Evolutionary conservation across 2,797 vertebrate genomes (phyloP).

Genomic region (Microtus agrestis): DNA sequence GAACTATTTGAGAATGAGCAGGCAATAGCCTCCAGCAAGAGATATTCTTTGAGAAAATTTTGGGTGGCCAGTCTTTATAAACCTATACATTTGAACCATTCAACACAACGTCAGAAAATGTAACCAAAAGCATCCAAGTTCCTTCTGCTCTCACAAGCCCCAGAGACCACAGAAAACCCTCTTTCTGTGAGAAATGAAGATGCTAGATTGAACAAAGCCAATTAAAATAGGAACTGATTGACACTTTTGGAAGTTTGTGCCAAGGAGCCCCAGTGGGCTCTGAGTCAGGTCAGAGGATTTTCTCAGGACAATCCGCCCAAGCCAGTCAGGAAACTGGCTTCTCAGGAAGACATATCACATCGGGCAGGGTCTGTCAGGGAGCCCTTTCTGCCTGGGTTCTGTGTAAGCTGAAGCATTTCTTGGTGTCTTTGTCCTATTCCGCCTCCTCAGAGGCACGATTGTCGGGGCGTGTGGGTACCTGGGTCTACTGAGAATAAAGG

Average conservation of each 20-base stretch:
- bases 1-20: not conserved
- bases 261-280: not conserved
- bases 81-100: not conserved
- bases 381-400: not conserved
- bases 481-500: not conserved
- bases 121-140: not conserved
- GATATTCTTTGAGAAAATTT: not conserved
- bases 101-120: not conserved
- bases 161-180: not conserved
- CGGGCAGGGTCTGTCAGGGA: not conserved
- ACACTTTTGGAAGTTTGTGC: not conserved
- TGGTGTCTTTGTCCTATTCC: not conserved
- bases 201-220: not conserved
- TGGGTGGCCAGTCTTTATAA: not conserved
- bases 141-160: not conserved
- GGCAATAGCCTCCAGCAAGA: not conserved
- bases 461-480: accelerated
- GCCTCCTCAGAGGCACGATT: not conserved
- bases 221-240: not conserved
- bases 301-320: not conserved
- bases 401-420: not conserved
- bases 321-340: not conserved
- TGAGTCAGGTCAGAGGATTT: not conserved
- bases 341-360: not conserved
- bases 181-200: not conserved